A percentile compares a stretch with the other conserved stretches of the same genome.
Conservation (phyloP, 2,797 vertebrate species). For the Fringilla coelebs region DNA sequence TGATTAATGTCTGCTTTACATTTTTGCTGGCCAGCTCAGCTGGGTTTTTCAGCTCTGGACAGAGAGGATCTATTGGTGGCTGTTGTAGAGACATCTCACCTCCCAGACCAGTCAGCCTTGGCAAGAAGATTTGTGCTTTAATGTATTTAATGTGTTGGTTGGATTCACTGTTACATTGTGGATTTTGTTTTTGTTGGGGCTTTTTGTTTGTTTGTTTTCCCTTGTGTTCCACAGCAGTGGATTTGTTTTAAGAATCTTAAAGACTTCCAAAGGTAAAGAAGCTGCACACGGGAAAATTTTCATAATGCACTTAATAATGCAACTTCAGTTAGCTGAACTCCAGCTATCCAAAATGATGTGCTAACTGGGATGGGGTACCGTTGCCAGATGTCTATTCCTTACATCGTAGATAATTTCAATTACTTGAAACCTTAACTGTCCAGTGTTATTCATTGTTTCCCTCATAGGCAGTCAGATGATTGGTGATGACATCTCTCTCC, state of each 20-base stretch:
- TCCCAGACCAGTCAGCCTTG: background rate
- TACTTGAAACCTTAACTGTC: constrained; percentile 7
- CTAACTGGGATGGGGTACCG: background rate
- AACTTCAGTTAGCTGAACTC: background rate
- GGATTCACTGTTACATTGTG: background rate
- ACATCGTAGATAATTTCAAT: background rate
- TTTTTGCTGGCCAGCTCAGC: background rate
- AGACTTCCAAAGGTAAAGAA: constrained; percentile 1
- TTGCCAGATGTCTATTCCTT: constrained; percentile 16
- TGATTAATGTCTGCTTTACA: constrained; percentile 15
- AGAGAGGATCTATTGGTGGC: constrained; percentile 26
- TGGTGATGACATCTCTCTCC: background rate
- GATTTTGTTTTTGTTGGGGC: background rate
- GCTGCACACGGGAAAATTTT: background rate
- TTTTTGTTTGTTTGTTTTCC: background rate
- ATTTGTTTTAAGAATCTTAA: background rate
- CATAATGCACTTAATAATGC: background rate
- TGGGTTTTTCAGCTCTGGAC: background rate
- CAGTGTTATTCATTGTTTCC: background rate
- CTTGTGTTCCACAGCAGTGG: background rate
- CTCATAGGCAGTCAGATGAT: background rate
- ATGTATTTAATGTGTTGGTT: constrained; percentile 19
- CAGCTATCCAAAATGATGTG: background rate
- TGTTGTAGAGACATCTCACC: background rate
- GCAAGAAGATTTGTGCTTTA: background rate